Evolutionary conservation across 2,113 vertebrate genomes (phyloP).

Genomic region (Chloebia gouldiae): DNA sequence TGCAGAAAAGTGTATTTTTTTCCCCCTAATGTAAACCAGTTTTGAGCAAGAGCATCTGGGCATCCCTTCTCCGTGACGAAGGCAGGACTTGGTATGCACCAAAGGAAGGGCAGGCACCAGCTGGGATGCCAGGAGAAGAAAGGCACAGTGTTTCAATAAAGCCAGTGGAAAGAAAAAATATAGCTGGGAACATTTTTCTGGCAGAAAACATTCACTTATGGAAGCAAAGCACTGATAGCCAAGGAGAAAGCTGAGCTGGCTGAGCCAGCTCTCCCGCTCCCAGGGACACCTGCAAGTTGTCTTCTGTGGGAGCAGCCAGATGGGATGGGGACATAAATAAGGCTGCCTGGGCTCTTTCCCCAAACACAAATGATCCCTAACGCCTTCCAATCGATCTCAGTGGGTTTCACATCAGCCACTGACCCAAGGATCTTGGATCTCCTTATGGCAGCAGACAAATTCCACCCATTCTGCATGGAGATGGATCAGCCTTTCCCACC

Average conservation of each 20-base stretch:
- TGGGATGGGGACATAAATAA: neutral
- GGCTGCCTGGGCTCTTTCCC: neutral
- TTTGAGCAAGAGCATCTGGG: neutral
- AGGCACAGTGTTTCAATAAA: conserved; percentile 49
- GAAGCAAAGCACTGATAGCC: conserved; percentile 27
- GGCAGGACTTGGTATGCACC: neutral
- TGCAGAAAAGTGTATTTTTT: neutral
- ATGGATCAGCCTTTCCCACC: neutral
- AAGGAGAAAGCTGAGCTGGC: neutral
- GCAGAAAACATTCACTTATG: neutral
- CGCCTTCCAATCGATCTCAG: fast-evolving
- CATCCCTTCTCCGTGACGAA: neutral
- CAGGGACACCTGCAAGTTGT: conserved; percentile 30
- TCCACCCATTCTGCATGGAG: fast-evolving
- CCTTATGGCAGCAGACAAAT: neutral
- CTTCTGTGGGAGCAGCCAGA: neutral
- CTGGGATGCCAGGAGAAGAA: conserved; percentile 10
- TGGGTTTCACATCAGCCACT: neutral
- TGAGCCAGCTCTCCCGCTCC: neutral
- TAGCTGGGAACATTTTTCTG: conserved; percentile 63
- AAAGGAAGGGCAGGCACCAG: neutral
- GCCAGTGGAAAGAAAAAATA: neutral
- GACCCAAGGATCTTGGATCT: neutral
- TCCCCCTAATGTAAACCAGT: neutral
- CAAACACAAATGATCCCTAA: neutral